Base-by-base conservation (phyloP, 92 coral and sea anemone species). In the Zoanthus sociatus region DNA sequence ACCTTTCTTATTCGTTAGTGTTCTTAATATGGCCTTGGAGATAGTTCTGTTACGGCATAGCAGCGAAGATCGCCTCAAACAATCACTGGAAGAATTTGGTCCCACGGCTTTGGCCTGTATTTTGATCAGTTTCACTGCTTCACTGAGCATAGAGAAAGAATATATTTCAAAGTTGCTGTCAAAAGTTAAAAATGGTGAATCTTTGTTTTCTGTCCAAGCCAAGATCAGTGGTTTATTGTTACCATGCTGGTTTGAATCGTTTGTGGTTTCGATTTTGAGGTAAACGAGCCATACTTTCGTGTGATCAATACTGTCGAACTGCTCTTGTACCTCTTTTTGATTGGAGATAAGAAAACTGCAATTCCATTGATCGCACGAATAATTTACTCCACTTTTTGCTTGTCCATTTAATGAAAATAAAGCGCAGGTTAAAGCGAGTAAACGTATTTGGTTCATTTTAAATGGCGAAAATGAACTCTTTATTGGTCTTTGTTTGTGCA, bases 241-340 rank as follows among this genome's bases (percentile, higher is more conserved):
- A 42, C 20, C 26, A 44, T 18, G 14, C 58, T 5, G 30, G 3
- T 73, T 44, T 37, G 78, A 9, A 44, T 46, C 18, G 11, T 37
- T 58, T 73, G 78, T 73, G 26, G 26, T 26, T 26, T 26, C 26
- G 20, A 46, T 7, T 20, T 46, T 73, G 20, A 73, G 21, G 56
- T 73, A 73, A 73, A 73, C 78, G 1, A 73, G 56, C 78, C 78
- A 73, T 10, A 73, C 17, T 16, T 73, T 73, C 11, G 21, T 73
- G 56, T 73, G 78, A 58, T 73, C 78, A 26, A 26, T 26, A 26
- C 26, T 26, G 26, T 26, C 26, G 26, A 26, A 26, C 26, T 26
- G 26, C 26, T 26, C 26, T 26, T 26, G 26, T 26, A 26, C 26
- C 26, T 26, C 26, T 26, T 26, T 26, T 26, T 26, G 16, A 73